Conservation (phyloP, 2,888 invertebrate genomes). For the Apodemia zela region DNA sequence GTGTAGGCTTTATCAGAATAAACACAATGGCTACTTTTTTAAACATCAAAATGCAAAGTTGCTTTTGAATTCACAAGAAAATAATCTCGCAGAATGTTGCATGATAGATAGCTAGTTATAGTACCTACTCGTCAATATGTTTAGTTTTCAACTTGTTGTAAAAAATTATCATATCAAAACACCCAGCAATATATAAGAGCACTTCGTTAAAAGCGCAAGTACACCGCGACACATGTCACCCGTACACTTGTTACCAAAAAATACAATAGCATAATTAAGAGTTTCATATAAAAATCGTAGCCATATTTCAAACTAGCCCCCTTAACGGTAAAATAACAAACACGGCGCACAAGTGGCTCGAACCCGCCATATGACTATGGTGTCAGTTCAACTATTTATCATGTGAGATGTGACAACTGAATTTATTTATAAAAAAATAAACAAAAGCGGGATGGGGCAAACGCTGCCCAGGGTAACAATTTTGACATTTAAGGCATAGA, state of each 20-base stretch:
- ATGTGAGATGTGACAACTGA: constrained; percentile 74
- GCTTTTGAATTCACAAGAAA: no score
- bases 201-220: neutral
- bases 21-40: no score
- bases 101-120: no score
- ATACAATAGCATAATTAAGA: constrained; percentile 38
- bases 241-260: constrained; percentile 27
- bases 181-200: neutral
- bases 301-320: constrained; percentile 46
- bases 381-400: constrained; percentile 73
- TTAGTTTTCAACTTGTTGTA: no score
- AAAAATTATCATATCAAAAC: neutral
- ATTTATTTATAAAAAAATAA: constrained; percentile 77
- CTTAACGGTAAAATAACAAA: constrained; percentile 39
- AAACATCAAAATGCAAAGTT: no score
- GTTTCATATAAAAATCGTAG: constrained; percentile 34
- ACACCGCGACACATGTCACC: constrained; percentile 14
- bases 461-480: constrained; percentile 50
- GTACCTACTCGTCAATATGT: no score
- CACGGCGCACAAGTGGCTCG: constrained; percentile 60
- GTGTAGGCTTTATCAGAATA: no score
- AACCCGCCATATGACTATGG: constrained; percentile 73
- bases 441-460: constrained; percentile 62
- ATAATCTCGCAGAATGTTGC: no score
- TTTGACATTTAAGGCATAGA: constrained; percentile 47